Conservation (phyloP, 2,797 vertebrate genomes). For the Nyctibius grandis region DNA sequence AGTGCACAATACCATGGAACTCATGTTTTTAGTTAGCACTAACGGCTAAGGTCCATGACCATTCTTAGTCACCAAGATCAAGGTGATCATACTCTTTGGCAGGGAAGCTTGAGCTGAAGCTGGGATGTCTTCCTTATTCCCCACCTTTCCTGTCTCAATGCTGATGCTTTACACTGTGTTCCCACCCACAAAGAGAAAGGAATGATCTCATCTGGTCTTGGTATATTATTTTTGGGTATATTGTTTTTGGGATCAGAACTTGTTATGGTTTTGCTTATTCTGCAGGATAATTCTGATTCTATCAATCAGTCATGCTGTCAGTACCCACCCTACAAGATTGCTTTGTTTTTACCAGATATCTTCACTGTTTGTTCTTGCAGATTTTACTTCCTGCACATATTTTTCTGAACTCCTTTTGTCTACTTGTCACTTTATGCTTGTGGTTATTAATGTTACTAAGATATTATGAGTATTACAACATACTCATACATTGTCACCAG, state of each 20-base stretch:
- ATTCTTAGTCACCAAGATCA: neutral
- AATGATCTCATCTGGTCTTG: neutral
- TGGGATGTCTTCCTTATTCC: neutral
- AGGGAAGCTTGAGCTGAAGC: neutral
- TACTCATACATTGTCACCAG: no score
- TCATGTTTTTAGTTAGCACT: neutral
- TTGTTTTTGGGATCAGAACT: neutral
- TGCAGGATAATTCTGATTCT: neutral
- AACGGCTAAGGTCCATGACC: neutral
- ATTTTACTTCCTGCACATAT: neutral
- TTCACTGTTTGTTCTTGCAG: neutral
- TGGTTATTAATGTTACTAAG: neutral
- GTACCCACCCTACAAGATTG: neutral
- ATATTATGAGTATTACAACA: neutral
- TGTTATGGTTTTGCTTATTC: neutral
- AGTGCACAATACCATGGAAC: neutral
- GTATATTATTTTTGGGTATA: neutral
- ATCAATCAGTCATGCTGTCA: neutral
- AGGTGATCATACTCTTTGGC: accelerated
- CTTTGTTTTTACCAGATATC: neutral
- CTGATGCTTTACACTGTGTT: neutral
- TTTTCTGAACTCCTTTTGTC: neutral
- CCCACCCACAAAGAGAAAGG: neutral
- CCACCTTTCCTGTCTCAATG: neutral
- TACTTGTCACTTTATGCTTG: neutral